Conservation (phyloP, 2,113 vertebrate species). For the Callithrix jacchus region DNA sequence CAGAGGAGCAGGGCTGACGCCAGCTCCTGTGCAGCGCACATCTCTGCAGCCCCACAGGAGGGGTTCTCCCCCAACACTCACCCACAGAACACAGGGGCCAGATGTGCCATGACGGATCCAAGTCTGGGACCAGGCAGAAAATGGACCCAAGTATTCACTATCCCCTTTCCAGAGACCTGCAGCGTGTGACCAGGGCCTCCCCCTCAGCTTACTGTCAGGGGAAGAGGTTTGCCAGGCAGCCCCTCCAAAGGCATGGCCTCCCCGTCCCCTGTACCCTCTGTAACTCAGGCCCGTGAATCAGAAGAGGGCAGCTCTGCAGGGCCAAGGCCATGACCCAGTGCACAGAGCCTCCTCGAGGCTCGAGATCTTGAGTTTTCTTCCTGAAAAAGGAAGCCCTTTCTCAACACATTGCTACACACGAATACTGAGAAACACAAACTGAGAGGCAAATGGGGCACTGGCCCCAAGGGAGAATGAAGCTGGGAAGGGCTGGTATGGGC, state of each 20-base stretch:
- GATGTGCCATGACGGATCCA: not conserved
- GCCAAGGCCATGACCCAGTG: not conserved
- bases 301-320: not conserved
- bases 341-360: not conserved
- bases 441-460: not conserved
- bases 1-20: not conserved
- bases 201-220: accelerated
- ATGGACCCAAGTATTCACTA: not conserved
- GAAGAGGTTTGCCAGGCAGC: not conserved
- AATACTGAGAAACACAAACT: constrained; percentile 62
- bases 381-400: constrained; percentile 72
- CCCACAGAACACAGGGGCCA: not conserved
- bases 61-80: accelerated
- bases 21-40: not conserved
- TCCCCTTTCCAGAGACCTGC: not conserved
- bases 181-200: not conserved
- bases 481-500: not conserved
- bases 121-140: not conserved
- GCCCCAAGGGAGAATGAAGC: not conserved
- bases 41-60: not conserved
- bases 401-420: constrained; percentile 71
- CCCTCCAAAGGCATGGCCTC: not conserved
- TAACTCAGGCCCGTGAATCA: not conserved
- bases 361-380: constrained; percentile 20
- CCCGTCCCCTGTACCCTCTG: not conserved